Percentiles rank a stretch among this genome's conserved stretches.
Evolutionary conservation across 2,797 vertebrate species (phyloP).

Genomic region (Erpetoichthys calabaricus): DNA sequence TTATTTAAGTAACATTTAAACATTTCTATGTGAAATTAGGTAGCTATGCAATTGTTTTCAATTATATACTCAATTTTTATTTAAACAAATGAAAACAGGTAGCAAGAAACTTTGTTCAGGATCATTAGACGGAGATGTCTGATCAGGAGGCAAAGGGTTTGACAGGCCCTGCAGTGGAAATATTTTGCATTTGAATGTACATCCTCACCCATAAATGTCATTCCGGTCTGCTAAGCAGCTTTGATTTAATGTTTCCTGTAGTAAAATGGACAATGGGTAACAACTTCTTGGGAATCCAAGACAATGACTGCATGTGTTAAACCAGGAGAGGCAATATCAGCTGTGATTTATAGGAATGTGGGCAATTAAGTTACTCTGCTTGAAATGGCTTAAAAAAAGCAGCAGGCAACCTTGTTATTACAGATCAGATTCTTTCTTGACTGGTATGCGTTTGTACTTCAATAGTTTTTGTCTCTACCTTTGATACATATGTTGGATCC

Average conservation of each 20-base stretch:
- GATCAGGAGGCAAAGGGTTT: constrained; percentile 44
- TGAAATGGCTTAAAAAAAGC: constrained; percentile 1
- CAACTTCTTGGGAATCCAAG: constrained; percentile 10
- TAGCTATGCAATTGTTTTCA: too few relatives aligned
- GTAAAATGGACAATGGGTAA: constrained; percentile 39
- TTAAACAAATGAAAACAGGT: too few relatives aligned
- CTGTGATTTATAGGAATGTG: constrained; percentile 3
- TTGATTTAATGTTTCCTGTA: constrained; percentile 46
- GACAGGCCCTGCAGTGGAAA: constrained; percentile 42
- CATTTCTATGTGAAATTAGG: too few relatives aligned
- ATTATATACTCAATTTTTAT: too few relatives aligned
- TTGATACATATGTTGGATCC: neutral
- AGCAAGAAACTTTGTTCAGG: constrained; percentile 24
- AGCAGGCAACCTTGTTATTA: neutral
- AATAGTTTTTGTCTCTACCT: neutral
- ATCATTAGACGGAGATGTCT: constrained; percentile 30
- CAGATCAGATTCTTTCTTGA: neutral
- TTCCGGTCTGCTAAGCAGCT: constrained; percentile 45
- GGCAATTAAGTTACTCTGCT: neutral
- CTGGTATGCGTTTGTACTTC: neutral
- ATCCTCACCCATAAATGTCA: constrained; percentile 56
- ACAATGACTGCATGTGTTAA: neutral
- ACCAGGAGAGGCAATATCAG: neutral
- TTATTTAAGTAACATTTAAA: too few relatives aligned
- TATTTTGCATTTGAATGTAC: constrained; percentile 50